Conservation (phyloP, 2,888 invertebrate species). For the Nemotelus pantherinus region DNA sequence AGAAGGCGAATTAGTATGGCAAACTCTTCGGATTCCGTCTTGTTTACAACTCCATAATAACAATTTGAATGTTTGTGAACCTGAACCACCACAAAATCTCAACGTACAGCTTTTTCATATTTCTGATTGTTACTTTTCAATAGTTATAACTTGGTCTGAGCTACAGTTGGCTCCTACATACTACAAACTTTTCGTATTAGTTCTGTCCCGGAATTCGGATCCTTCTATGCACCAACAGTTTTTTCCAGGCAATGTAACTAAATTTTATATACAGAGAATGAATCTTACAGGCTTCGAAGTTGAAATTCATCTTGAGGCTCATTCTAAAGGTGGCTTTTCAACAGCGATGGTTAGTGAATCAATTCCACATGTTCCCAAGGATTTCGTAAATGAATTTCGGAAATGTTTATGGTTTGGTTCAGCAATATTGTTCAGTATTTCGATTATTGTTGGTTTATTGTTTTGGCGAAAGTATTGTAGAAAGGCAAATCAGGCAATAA, state of each 20-base stretch:
- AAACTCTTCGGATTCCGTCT: slow-evolving; percentile 7
- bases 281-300: background rate
- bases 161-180: background rate
- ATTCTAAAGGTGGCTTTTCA: slow-evolving; percentile 9
- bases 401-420: background rate
- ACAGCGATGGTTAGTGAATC: background rate
- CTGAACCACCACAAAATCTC: background rate
- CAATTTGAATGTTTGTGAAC: slow-evolving; percentile 2
- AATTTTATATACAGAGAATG: background rate
- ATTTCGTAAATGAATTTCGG: background rate
- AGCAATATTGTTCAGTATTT: background rate
- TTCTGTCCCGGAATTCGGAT: background rate
- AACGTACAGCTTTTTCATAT: background rate
- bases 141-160: background rate
- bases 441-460: background rate
- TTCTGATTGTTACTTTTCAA: background rate
- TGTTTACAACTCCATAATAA: background rate
- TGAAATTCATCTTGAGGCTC: slow-evolving; percentile 9
- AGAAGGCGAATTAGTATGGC: slow-evolving; percentile 4
- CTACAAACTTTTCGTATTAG: slow-evolving; percentile 5
- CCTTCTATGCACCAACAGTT: background rate
- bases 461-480: background rate
- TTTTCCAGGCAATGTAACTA: background rate
- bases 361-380: background rate
- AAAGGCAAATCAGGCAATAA: no score